phyloP scores from a whole-genome alignment of 1,140 invertebrate species.

The Solenopsis fugax region DNA sequence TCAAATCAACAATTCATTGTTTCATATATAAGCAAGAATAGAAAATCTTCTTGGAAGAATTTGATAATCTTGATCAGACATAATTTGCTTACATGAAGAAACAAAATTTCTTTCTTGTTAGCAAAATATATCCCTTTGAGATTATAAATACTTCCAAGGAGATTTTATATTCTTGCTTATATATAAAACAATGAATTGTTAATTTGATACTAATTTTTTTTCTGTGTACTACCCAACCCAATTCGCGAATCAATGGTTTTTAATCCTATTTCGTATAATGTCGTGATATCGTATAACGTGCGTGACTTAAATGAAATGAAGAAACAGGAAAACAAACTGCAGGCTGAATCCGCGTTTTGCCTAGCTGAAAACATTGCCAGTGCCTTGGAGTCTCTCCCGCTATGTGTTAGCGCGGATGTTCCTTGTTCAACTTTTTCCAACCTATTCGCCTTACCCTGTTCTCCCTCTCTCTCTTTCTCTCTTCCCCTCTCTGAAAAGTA shows the following conservation, averaged over 20 bases:
- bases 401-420: constrained; percentile 31
- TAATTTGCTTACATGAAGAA: too few relatives aligned
- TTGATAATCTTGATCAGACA: too few relatives aligned
- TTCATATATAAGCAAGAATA: too few relatives aligned
- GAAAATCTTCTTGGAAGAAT: too few relatives aligned
- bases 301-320: constrained; percentile 33
- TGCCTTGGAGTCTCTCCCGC: constrained; percentile 49
- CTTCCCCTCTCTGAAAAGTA: constrained; percentile 46
- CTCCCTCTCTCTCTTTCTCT: background rate
- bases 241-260: background rate
- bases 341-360: constrained; percentile 32
- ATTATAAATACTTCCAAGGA: too few relatives aligned
- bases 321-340: constrained; percentile 65
- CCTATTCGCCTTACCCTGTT: constrained; percentile 51
- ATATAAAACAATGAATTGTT: too few relatives aligned
- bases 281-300: background rate
- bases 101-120: too few relatives aligned
- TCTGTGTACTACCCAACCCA: too few relatives aligned
- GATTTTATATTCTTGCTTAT: too few relatives aligned
- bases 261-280: background rate
- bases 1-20: too few relatives aligned
- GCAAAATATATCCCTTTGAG: too few relatives aligned
- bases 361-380: constrained; percentile 49
- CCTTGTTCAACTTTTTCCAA: constrained; percentile 50
- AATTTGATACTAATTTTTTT: too few relatives aligned